Conservation (phyloP, 2,888 invertebrate species). For the Polydrusus cervinus region DNA sequence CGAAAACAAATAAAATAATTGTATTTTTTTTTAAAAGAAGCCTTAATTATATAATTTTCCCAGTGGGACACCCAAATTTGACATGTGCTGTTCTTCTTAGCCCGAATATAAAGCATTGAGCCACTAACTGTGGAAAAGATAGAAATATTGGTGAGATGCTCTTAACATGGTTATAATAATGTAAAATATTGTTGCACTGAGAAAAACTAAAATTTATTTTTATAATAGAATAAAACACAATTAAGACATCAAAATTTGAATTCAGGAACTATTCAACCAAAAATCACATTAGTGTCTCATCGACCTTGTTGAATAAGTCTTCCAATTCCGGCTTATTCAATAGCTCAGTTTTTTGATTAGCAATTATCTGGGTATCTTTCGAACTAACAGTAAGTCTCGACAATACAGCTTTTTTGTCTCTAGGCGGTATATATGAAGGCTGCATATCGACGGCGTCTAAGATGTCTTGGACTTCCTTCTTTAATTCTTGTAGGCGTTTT, state of each 20-base stretch:
- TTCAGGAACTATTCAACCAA: too few relatives aligned
- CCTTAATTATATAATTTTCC: too few relatives aligned
- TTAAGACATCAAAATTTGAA: background rate
- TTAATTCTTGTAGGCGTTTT: constrained; percentile 31
- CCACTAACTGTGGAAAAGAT: too few relatives aligned
- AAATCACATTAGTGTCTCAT: constrained; percentile 11
- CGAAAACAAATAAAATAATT: too few relatives aligned
- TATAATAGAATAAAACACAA: background rate
- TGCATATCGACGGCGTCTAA: constrained; percentile 20
- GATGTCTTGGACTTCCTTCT: constrained; percentile 38
- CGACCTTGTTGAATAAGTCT: background rate
- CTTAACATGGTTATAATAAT: too few relatives aligned
- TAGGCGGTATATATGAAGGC: background rate
- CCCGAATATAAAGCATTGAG: too few relatives aligned
- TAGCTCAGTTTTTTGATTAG: constrained; percentile 12
- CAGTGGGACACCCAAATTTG: too few relatives aligned
- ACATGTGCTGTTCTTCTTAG: too few relatives aligned
- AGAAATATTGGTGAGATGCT: too few relatives aligned
- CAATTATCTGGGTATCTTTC: constrained; percentile 16
- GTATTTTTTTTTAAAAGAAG: too few relatives aligned
- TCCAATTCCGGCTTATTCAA: constrained; percentile 9
- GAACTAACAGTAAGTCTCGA: background rate
- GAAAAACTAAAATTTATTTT: too few relatives aligned
- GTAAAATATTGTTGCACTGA: background rate
- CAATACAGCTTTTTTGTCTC: background rate